Evolutionary conservation across 2,797 vertebrate genomes (phyloP).

Genomic region (Etheostoma perlongum): DNA sequence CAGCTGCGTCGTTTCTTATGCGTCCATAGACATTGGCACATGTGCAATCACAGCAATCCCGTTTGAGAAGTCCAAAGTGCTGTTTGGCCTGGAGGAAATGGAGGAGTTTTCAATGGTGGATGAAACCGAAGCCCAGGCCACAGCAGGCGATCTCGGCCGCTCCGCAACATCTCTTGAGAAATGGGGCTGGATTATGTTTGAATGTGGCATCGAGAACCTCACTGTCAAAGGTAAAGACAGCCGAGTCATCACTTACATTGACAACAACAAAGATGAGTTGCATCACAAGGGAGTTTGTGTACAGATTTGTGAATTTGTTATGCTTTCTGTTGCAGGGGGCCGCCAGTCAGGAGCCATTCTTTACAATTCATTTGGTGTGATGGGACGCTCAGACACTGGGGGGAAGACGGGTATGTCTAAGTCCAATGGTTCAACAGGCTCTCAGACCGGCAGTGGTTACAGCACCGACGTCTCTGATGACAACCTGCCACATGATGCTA

Average conservation of each 20-base stretch:
- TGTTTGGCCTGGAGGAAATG: slow-evolving; percentile 96
- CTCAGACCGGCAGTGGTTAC: slow-evolving; percentile 97
- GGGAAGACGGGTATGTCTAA: slow-evolving; percentile 89
- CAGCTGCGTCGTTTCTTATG: background rate
- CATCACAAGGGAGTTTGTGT: background rate
- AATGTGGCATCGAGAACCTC: slow-evolving; percentile 98
- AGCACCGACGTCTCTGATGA: slow-evolving; percentile 98
- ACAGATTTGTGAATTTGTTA: background rate
- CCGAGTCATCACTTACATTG: background rate
- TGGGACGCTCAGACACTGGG: slow-evolving; percentile 87
- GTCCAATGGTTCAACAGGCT: slow-evolving; percentile 94
- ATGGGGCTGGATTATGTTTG: slow-evolving; percentile 99
- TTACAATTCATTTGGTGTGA: slow-evolving; percentile 92
- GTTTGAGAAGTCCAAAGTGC: slow-evolving; percentile 98
- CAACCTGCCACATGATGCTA: slow-evolving; percentile 91
- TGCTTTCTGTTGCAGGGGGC: slow-evolving; percentile 85
- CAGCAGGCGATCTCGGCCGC: slow-evolving; percentile 84
- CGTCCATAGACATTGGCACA: slow-evolving; percentile 90
- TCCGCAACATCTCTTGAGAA: slow-evolving; percentile 91
- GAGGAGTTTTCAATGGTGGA: slow-evolving; percentile 96
- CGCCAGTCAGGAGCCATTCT: slow-evolving; percentile 95
- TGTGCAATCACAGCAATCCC: slow-evolving; percentile 98
- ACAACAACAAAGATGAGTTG: background rate
- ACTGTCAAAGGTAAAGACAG: slow-evolving; percentile 92
- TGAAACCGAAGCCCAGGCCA: slow-evolving; percentile 90